phyloP scores from a whole-genome alignment of 2,888 invertebrate species.

The Acronicta leporina region DNA sequence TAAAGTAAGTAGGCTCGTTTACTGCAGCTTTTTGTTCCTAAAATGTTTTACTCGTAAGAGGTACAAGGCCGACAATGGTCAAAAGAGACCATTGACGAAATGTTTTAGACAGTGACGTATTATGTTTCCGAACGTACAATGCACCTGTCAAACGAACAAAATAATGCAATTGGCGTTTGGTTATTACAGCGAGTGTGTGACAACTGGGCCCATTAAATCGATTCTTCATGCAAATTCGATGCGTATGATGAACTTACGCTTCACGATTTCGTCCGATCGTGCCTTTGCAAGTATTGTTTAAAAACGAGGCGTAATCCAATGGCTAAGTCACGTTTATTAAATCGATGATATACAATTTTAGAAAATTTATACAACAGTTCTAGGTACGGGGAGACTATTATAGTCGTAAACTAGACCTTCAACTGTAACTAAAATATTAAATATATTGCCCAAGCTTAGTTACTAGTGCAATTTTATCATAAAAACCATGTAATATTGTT shows the following conservation, averaged over 20 bases:
- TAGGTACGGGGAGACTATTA: no score
- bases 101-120: constrained; percentile 11
- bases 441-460: no score
- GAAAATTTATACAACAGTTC: constrained; percentile 4
- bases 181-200: constrained; percentile 42
- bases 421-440: no score
- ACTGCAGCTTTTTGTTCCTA: constrained; percentile 19
- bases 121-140: constrained; percentile 36
- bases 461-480: no score
- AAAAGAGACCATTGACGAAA: constrained; percentile 19
- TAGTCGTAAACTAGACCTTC: no score
- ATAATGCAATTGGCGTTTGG: constrained; percentile 38
- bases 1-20: constrained; percentile 6
- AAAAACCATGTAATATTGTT: no score
- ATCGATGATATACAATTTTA: constrained; percentile 42
- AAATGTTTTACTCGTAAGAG: constrained; percentile 23
- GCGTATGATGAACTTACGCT: constrained; percentile 26
- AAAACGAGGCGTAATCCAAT: constrained; percentile 41
- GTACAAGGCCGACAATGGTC: constrained; percentile 17
- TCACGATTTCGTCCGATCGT: constrained; percentile 46
- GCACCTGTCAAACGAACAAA: constrained; percentile 47
- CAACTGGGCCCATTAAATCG: constrained; percentile 41
- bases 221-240: constrained; percentile 52
- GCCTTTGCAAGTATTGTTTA: constrained; percentile 29
- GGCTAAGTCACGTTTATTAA: constrained; percentile 57